Conservation (phyloP, 2,888 invertebrate species). For the Caenorhabditis zanzibari region DNA sequence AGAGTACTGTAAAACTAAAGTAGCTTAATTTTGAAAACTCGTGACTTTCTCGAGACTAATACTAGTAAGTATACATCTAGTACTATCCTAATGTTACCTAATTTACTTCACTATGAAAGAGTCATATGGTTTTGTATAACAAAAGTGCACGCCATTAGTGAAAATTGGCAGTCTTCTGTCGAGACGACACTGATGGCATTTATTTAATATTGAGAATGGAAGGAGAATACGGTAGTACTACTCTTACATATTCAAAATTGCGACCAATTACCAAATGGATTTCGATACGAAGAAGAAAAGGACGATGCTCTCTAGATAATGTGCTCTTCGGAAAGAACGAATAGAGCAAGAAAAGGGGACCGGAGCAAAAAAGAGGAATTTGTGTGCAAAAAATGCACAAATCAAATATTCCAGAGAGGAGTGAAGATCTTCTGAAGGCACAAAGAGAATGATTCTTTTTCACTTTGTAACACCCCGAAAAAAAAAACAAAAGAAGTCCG, state of each 20-base stretch:
- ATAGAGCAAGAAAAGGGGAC: slow-evolving; percentile 19
- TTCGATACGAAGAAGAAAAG: background rate
- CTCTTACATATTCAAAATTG: slow-evolving; percentile 26
- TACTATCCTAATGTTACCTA: slow-evolving; percentile 20
- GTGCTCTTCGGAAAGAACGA: slow-evolving; percentile 3
- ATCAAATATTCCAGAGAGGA: slow-evolving; percentile 59
- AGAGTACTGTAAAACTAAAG: too few relatives aligned
- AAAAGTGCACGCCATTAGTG: slow-evolving; percentile 57
- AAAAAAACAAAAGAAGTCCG: slow-evolving; percentile 38
- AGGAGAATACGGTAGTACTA: slow-evolving; percentile 32
- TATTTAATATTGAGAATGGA: slow-evolving; percentile 52
- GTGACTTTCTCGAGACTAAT: too few relatives aligned
- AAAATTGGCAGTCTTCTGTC: slow-evolving; percentile 33
- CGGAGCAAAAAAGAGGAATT: slow-evolving; percentile 30
- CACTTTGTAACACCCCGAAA: slow-evolving; percentile 34
- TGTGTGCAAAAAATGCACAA: slow-evolving; percentile 55
- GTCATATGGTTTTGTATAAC: slow-evolving; percentile 19
- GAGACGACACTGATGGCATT: slow-evolving; percentile 18
- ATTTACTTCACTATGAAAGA: slow-evolving; percentile 15
- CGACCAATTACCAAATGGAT: slow-evolving; percentile 40
- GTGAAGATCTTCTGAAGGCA: slow-evolving; percentile 25
- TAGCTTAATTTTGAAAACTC: too few relatives aligned
- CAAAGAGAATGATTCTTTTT: slow-evolving; percentile 40
- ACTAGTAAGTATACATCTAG: background rate
- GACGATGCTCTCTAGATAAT: slow-evolving; percentile 32